These are phyloP conservation scores for Leucophenga varia DNA, from an alignment of 1,140 invertebrate genomes.

Conservation along the genomic window DNA sequence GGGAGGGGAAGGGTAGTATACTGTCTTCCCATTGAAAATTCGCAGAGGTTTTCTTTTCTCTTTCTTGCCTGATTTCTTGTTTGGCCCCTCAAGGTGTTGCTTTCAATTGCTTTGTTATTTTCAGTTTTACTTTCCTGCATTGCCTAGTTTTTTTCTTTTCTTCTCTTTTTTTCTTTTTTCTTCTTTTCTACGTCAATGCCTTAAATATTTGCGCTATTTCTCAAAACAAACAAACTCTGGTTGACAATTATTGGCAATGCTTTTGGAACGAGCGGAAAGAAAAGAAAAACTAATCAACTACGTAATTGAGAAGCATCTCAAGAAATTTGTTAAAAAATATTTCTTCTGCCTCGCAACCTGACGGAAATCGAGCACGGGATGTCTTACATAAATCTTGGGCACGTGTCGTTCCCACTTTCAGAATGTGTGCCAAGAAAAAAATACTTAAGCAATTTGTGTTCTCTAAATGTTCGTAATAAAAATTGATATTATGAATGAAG, in stretches of 20 bases:
- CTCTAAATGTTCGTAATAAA: too few species aligned
- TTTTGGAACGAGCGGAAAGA: neutral
- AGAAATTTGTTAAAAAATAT: slow-evolving; percentile 14
- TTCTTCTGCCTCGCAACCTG: slow-evolving; percentile 5
- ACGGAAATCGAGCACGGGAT: slow-evolving; percentile 13
- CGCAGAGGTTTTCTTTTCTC: slow-evolving; percentile 3
- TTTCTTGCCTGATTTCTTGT: neutral
- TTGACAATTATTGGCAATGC: slow-evolving; percentile 29
- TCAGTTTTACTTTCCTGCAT: too few species aligned
- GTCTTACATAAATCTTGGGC: slow-evolving; percentile 26
- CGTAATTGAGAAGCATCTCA: slow-evolving; percentile 31
- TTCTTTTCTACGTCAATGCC: slow-evolving; percentile 36
- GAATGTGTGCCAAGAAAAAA: slow-evolving; percentile 8
- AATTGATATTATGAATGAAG: too few species aligned
- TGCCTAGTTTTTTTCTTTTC: too few species aligned
- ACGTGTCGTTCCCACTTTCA: slow-evolving; percentile 15
- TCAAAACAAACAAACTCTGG: slow-evolving; percentile 4
- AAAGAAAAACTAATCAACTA: slow-evolving; percentile 36
- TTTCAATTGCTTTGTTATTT: slow-evolving; percentile 15
- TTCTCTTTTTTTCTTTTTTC: slow-evolving; percentile 11
- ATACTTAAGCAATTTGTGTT: too few species aligned
- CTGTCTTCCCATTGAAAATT: slow-evolving; percentile 22
- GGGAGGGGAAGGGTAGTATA: slow-evolving; percentile 6
- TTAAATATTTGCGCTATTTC: slow-evolving; percentile 41
- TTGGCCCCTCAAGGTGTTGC: slow-evolving; percentile 14